Base-by-base conservation (phyloP, 2,888 invertebrate species). In the Eilema depressum region DNA sequence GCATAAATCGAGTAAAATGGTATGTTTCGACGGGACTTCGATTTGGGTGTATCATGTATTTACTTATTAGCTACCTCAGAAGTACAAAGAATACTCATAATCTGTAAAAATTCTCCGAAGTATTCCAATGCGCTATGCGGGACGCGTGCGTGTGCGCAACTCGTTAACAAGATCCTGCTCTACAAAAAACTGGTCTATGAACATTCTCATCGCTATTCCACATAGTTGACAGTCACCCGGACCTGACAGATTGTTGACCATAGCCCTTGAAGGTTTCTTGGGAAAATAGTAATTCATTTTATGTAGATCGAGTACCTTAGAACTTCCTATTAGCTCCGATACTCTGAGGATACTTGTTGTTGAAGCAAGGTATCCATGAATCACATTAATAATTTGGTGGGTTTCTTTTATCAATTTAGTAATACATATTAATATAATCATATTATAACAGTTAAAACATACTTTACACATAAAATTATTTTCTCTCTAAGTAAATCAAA, bases 81-180 rank as follows among this genome's bases (percentile, higher is more conserved):
- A 53, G 8, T 53, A 53, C 53, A 53, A 53, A 53, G 10, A 53
- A 53, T 8, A 20, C n/a, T 53, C 20, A 53, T 7, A 53, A n/a
- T 53, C 2, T 53, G 53, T 63, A 25, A 20, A 63, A 89, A 86
- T 91, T 91, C 90, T 85, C 82, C 84, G 91, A 91, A 91, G 81
- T 33, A 57, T 71, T 62, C 64, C 28, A 60, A 37, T 61, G 25
- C 63, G 41, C 75, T 77, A 12, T 28, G 41, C 71, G 75, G 70
- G 75, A 73, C 75, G 75, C 70, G 81, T 82, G 87, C 89, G 93
- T 93, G 90, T 93, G 90, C 92, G 87, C 90, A 86, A 70, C 93
- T 94, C 89, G 91, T 94, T 94, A 94, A 89, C 93, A 88, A 20
- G 90, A 91, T 92, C 91, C 92, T 87, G 91, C 88, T 85, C 86